Conservation (phyloP, 2,888 invertebrate genomes). For the Punctoribates punctum region DNA sequence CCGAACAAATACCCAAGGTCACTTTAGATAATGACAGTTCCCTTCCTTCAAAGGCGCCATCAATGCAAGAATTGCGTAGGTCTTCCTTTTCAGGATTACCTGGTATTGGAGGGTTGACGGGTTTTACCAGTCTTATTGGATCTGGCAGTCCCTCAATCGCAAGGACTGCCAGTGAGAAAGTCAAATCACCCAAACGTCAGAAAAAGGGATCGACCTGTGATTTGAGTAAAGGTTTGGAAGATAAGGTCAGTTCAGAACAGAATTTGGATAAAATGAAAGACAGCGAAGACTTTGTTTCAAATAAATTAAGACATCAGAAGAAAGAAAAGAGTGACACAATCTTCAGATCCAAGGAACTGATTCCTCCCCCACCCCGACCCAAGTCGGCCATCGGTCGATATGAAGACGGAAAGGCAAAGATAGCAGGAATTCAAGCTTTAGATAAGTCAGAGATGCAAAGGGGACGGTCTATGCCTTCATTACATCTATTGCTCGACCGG, state of each 20-base stretch:
- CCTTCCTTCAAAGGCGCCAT: constrained; percentile 17
- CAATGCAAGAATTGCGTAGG: constrained; percentile 46
- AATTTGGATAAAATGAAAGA: not conserved
- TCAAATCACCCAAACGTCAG: constrained; percentile 39
- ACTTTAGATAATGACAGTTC: constrained; percentile 22
- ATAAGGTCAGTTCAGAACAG: constrained; percentile 7
- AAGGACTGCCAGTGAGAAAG: constrained; percentile 40
- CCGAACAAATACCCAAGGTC: constrained; percentile 20
- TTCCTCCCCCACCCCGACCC: constrained; percentile 47
- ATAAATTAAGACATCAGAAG: constrained; percentile 14
- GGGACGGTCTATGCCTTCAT: constrained; percentile 86
- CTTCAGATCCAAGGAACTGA: constrained; percentile 27
- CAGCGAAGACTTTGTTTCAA: not conserved
- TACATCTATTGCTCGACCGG: constrained; percentile 47
- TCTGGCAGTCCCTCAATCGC: constrained; percentile 30
- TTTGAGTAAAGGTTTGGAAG: not conserved
- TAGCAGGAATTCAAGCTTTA: not conserved
- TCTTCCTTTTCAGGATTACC: constrained; percentile 46
- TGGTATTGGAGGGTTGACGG: constrained; percentile 33
- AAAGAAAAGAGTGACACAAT: not conserved
- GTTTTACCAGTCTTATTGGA: constrained; percentile 36
- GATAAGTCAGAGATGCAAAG: constrained; percentile 62
- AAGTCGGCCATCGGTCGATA: constrained; percentile 49
- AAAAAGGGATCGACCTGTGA: constrained; percentile 15
- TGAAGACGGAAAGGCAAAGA: constrained; percentile 21